Evolutionary conservation across 2,113 vertebrate species (phyloP).

Genomic region (Arvicanthis niloticus): DNA sequence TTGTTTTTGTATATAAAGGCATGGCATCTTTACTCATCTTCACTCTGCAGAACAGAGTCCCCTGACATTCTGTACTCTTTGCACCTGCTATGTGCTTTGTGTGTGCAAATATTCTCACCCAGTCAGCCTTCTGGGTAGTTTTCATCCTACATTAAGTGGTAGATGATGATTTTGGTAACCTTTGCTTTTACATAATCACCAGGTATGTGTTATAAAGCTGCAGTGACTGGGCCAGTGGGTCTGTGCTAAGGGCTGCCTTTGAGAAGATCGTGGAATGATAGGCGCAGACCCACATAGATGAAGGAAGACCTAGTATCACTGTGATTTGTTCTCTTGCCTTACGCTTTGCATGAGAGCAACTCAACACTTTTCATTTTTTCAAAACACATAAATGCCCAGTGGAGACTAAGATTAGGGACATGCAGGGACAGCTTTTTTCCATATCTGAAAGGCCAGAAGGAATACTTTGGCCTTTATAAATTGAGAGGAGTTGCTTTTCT

Average conservation of each 20-base stretch:
- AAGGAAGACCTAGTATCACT: not conserved
- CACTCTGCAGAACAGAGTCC: not conserved
- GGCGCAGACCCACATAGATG: not conserved
- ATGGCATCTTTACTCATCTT: not conserved
- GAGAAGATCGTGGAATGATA: not conserved
- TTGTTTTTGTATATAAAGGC: not conserved
- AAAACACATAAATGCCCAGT: not conserved
- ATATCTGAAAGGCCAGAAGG: not conserved
- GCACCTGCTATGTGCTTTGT: not conserved
- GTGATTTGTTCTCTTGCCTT: conserved; percentile 16
- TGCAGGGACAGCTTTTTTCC: not conserved
- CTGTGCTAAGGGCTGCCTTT: not conserved
- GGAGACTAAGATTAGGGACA: not conserved
- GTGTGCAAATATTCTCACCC: not conserved
- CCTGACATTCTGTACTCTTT: not conserved
- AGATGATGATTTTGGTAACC: not conserved
- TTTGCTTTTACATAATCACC: not conserved
- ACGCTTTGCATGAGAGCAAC: not conserved
- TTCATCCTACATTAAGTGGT: not conserved
- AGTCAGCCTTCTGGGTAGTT: not conserved
- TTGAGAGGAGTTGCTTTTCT: not conserved
- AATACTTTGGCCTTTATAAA: conserved; percentile 16
- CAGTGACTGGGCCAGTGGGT: not conserved
- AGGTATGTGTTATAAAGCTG: not conserved
- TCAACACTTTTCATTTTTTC: not conserved